These are phyloP conservation scores for Heliothis peltigera DNA, from an alignment of 2,888 invertebrate genomes.

Conservation along the genomic window DNA sequence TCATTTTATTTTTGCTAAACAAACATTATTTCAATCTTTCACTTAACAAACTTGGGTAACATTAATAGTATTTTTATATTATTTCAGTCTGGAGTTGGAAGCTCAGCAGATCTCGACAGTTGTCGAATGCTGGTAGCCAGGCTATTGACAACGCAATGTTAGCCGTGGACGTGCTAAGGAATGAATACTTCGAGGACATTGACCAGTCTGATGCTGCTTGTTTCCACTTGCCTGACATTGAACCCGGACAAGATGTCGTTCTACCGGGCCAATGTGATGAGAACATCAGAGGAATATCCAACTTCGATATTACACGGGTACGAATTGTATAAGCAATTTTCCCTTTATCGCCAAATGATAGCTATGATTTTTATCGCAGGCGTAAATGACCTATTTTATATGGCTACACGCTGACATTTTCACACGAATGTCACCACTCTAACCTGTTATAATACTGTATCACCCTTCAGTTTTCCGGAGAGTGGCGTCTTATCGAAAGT, in stretches of 20 bases:
- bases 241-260: constrained; percentile 67
- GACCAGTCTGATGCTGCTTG: constrained; percentile 72
- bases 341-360: neutral
- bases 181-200: constrained; percentile 70
- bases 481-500: constrained; percentile 76
- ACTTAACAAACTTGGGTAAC: no score
- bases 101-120: constrained; percentile 70
- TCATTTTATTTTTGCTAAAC: no score
- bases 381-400: neutral
- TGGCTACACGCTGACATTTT: no score
- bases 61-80: no score
- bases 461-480: constrained; percentile 63
- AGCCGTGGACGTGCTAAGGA: constrained; percentile 67
- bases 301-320: constrained; percentile 63
- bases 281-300: constrained; percentile 67
- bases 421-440: neutral
- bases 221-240: constrained; percentile 74
- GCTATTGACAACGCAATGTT: constrained; percentile 69
- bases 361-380: constrained; percentile 1
- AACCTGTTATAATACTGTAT: neutral
- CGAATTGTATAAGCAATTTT: neutral
- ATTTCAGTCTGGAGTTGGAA: constrained; percentile 80
- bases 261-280: constrained; percentile 75
- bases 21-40: no score
- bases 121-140: constrained; percentile 59